phyloP scores from a whole-genome alignment of 1,140 invertebrate genomes.

The Coelopa frigida region DNA sequence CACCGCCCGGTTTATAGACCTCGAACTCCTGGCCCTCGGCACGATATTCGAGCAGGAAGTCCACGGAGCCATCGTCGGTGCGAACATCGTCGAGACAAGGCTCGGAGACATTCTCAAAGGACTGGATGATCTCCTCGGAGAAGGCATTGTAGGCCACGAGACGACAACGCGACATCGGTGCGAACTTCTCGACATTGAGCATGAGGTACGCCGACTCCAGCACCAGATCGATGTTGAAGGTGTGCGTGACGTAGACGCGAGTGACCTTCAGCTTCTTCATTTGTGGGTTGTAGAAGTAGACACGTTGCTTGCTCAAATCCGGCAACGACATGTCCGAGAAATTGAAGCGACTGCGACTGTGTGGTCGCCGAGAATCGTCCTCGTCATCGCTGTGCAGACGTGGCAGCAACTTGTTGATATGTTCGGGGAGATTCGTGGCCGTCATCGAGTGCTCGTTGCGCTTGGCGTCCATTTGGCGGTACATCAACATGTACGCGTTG shows the following conservation, averaged over 20 bases:
- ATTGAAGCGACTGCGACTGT: constrained; percentile 39
- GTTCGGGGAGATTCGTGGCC: constrained; percentile 63
- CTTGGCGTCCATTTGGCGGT: constrained; percentile 69
- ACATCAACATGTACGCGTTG: constrained; percentile 93
- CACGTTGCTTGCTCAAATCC: constrained; percentile 56
- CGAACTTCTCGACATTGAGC: constrained; percentile 53
- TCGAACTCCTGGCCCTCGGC: constrained; percentile 58
- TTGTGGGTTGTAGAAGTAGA: constrained; percentile 58
- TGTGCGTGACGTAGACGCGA: constrained; percentile 52
- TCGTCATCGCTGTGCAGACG: constrained; percentile 63
- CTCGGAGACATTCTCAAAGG: constrained; percentile 57
- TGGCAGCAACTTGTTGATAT: constrained; percentile 62
- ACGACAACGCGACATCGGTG: constrained; percentile 60
- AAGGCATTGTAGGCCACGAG: constrained; percentile 65
- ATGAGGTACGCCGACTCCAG: constrained; percentile 54
- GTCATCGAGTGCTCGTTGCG: constrained; percentile 63
- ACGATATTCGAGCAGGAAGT: constrained; percentile 63
- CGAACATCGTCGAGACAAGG: constrained; percentile 43
- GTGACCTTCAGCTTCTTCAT: constrained; percentile 49
- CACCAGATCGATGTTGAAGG: constrained; percentile 51
- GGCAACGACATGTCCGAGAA: constrained; percentile 40
- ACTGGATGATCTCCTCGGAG: constrained; percentile 62
- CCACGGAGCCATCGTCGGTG: constrained; percentile 32
- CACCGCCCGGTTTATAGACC: constrained; percentile 57
- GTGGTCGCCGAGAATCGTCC: constrained; percentile 45